These are phyloP conservation scores for Zelleria hepariella DNA, from an alignment of 2,888 invertebrate species.

Conservation along the genomic window DNA sequence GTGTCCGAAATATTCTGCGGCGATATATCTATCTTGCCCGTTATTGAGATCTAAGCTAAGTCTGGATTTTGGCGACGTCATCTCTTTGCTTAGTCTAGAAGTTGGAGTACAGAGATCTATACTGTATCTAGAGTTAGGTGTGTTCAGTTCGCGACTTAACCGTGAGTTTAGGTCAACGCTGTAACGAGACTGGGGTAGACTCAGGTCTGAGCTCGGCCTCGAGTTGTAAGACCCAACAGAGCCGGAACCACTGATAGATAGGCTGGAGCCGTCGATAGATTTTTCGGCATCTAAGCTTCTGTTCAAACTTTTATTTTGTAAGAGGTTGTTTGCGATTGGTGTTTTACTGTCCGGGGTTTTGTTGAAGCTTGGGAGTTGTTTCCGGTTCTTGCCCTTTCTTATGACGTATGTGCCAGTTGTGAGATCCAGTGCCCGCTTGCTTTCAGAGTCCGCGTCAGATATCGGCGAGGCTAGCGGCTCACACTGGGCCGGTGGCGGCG, in stretches of 20 bases:
- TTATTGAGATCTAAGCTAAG: conserved; percentile 75
- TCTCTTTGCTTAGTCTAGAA: conserved; percentile 70
- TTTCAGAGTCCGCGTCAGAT: conserved; percentile 70
- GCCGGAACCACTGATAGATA: conserved; percentile 64
- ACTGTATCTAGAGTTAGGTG: conserved; percentile 77
- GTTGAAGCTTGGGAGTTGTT: conserved; percentile 73
- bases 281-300: conserved; percentile 61
- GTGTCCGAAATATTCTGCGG: conserved; percentile 58
- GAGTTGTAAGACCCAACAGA: conserved; percentile 74
- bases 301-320: conserved; percentile 60
- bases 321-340: conserved; percentile 39
- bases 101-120: conserved; percentile 77
- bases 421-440: conserved; percentile 43
- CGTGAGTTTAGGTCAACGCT: conserved; percentile 70
- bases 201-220: conserved; percentile 74
- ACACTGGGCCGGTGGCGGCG: conserved; percentile 75
- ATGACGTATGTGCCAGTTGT: conserved; percentile 85
- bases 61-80: conserved; percentile 73
- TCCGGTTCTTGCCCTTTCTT: conserved; percentile 79
- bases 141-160: conserved; percentile 71
- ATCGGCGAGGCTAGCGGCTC: conserved; percentile 78
- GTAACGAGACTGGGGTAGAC: conserved; percentile 72
- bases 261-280: conserved; percentile 63
- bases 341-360: conserved; percentile 65
- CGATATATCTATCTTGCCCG: conserved; percentile 56